These are phyloP conservation scores for Netelia virgata DNA, from an alignment of 2,888 invertebrate genomes.

Conservation along the genomic window DNA sequence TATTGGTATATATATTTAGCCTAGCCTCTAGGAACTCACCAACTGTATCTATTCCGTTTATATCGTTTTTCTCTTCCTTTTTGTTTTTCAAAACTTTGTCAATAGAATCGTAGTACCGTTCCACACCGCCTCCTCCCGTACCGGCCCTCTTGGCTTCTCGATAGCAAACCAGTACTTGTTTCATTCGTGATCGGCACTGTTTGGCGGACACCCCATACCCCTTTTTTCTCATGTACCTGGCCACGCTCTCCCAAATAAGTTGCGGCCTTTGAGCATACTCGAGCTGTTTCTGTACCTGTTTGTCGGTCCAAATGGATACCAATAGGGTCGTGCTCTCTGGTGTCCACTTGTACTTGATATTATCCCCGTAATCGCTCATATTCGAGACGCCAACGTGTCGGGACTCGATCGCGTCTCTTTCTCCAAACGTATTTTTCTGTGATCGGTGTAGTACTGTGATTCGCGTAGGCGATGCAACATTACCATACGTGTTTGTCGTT, in stretches of 20 bases:
- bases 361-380: constrained; percentile 80
- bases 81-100: constrained; percentile 81
- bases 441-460: no score
- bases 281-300: constrained; percentile 83
- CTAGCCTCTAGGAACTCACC: constrained; percentile 73
- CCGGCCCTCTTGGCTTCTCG: constrained; percentile 82
- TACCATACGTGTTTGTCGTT: no score
- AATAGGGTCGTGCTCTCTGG: constrained; percentile 82
- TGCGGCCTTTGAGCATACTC: constrained; percentile 80
- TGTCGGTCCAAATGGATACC: constrained; percentile 83
- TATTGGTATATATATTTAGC: not conserved
- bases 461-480: no score
- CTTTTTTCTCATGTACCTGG: constrained; percentile 83
- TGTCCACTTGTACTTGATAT: constrained; percentile 83
- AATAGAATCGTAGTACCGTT: constrained; percentile 83
- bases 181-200: constrained; percentile 84
- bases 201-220: constrained; percentile 82
- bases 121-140: constrained; percentile 79
- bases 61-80: constrained; percentile 70
- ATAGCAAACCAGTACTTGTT: constrained; percentile 83
- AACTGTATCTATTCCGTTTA: constrained; percentile 81
- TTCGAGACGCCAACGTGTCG: not conserved
- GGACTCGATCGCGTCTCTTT: no score
- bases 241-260: constrained; percentile 83
- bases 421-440: no score